Conservation (phyloP, 2,797 vertebrate genomes). For the Sternotherus odoratus region DNA sequence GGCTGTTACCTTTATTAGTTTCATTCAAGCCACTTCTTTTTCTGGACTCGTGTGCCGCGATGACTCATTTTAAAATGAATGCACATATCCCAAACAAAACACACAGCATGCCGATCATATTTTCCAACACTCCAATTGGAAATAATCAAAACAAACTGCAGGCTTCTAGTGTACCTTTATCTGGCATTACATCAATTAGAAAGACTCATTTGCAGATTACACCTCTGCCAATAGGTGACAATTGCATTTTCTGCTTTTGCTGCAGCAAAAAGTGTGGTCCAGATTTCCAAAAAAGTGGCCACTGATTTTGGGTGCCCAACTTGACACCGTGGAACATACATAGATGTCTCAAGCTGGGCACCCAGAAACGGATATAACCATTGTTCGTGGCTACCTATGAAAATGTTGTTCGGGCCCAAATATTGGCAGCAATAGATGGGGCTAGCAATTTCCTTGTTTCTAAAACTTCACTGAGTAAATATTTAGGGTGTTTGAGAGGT, state of each 20-base stretch:
- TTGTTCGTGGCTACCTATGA: not conserved
- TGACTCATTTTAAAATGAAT: not conserved
- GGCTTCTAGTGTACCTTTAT: slow-evolving; percentile 34
- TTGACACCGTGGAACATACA: not conserved
- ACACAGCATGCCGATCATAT: not conserved
- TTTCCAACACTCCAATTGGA: slow-evolving; percentile 45
- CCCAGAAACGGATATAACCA: not conserved
- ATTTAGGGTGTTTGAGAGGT: not conserved
- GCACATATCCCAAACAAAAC: not conserved
- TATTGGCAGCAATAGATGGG: not conserved
- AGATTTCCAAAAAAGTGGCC: not conserved
- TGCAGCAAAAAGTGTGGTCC: not conserved
- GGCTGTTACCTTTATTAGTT: not conserved
- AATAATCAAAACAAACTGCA: slow-evolving; percentile 43
- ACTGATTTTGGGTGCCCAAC: not conserved
- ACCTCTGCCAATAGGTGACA: not conserved
- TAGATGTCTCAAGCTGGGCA: rapidly evolving
- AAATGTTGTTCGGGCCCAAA: not conserved
- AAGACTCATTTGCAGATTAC: not conserved
- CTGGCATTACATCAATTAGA: not conserved
- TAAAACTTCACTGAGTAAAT: not conserved
- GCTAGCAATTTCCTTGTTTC: not conserved
- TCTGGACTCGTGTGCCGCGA: not conserved
- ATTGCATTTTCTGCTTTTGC: not conserved
- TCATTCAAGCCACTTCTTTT: not conserved